Evolutionary conservation across 2,113 vertebrate species (phyloP).

Genomic region (Trematocara macrostoma): DNA sequence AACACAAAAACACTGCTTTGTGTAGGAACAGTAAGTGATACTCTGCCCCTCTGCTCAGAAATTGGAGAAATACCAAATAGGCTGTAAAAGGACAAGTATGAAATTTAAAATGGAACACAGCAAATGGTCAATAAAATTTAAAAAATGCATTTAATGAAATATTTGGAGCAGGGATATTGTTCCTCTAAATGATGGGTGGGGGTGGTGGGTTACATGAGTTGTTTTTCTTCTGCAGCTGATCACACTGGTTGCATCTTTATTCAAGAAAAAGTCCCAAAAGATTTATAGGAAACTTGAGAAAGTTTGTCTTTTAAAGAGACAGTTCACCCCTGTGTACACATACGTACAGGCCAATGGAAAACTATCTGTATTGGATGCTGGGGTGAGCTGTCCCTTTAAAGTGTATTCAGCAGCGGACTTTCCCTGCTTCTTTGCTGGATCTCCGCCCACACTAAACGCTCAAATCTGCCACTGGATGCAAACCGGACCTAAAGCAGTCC

Average conservation of each 20-base stretch:
- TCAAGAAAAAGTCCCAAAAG: not conserved
- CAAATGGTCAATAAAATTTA: not conserved
- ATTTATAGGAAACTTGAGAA: not conserved
- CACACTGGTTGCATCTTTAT: not conserved
- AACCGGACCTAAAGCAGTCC: fast-evolving
- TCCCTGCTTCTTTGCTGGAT: not conserved
- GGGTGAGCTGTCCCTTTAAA: not conserved
- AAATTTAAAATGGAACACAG: not conserved
- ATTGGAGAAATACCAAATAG: not conserved
- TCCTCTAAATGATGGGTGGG: not conserved
- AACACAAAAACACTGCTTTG: not conserved
- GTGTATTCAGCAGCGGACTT: not conserved
- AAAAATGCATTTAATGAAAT: not conserved
- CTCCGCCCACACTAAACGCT: conserved; percentile 30
- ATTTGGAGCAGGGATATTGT: not conserved
- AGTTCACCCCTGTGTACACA: not conserved
- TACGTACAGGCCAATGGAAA: not conserved
- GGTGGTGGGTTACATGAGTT: not conserved
- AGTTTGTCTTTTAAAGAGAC: not conserved
- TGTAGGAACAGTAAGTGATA: not conserved
- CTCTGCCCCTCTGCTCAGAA: not conserved
- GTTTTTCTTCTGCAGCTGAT: not conserved
- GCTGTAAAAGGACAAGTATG: not conserved
- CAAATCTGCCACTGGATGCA: conserved; percentile 5
- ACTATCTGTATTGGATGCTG: not conserved